phyloP scores from a whole-genome alignment of 2,888 invertebrate species.

The Spodoptera exigua region DNA sequence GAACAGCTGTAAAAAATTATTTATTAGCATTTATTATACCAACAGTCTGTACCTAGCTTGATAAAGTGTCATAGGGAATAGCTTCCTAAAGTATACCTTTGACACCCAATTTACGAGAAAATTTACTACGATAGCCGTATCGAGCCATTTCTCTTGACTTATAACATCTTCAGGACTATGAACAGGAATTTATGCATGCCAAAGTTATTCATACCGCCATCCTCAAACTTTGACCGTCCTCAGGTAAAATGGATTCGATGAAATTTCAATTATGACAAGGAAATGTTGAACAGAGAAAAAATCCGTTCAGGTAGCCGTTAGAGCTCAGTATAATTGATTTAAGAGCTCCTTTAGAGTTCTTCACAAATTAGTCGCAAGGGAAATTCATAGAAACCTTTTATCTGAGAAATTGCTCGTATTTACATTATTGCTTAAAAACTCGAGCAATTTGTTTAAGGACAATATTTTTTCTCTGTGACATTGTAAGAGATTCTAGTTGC shows the following conservation, averaged over 20 bases:
- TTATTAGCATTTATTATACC: too few species aligned
- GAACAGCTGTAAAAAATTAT: too few species aligned
- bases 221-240: slow-evolving; percentile 42
- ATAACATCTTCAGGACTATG: slow-evolving; percentile 38
- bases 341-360: slow-evolving; percentile 14
- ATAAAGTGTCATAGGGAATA: too few species aligned
- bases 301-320: slow-evolving; percentile 32
- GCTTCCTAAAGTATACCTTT: too few species aligned
- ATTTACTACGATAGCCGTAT: slow-evolving; percentile 29
- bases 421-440: slow-evolving; percentile 3
- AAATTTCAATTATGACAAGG: slow-evolving; percentile 46
- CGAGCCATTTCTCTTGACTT: slow-evolving; percentile 35
- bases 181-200: slow-evolving; percentile 47
- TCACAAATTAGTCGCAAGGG: slow-evolving; percentile 46
- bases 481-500: background rate
- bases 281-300: slow-evolving; percentile 39
- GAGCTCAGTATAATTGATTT: slow-evolving; percentile 51
- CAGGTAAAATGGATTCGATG: slow-evolving; percentile 46
- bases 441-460: background rate
- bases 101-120: too few species aligned
- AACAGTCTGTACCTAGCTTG: too few species aligned
- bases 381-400: slow-evolving; percentile 44
- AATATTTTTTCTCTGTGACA: background rate
- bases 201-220: slow-evolving; percentile 50
- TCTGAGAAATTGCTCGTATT: slow-evolving; percentile 22